Evolutionary conservation across 2,888 invertebrate species (phyloP).

Genomic region (Globia sparganii): DNA sequence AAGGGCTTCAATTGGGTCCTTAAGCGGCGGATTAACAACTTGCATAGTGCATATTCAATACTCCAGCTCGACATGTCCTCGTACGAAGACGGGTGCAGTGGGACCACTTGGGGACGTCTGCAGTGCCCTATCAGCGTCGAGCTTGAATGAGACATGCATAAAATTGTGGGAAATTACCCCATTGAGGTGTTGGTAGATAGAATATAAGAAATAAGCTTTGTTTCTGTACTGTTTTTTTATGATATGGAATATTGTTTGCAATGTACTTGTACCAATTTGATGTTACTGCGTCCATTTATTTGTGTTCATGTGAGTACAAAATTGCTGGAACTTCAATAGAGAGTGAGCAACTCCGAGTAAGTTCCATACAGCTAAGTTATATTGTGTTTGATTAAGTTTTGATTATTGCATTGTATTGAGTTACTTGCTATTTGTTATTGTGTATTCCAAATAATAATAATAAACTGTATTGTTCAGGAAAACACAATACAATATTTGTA

Average conservation of each 20-base stretch:
- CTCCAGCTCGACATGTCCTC: slow-evolving; percentile 52
- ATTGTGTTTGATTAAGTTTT: slow-evolving; percentile 8
- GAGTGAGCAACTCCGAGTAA: background rate
- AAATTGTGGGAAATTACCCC: slow-evolving; percentile 61
- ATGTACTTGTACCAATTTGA: background rate
- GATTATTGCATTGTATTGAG: background rate
- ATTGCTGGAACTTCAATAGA: background rate
- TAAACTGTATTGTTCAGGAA: no score
- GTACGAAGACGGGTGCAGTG: slow-evolving; percentile 45
- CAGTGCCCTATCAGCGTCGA: slow-evolving; percentile 48
- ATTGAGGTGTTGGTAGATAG: slow-evolving; percentile 32
- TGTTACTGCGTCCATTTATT: slow-evolving; percentile 8
- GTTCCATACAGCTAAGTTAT: background rate
- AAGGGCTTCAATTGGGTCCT: slow-evolving; percentile 49
- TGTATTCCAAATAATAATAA: background rate
- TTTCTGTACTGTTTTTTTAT: background rate
- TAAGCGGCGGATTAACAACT: slow-evolving; percentile 56
- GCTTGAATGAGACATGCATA: slow-evolving; percentile 59
- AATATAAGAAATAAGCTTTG: slow-evolving; percentile 12
- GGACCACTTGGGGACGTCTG: slow-evolving; percentile 59
- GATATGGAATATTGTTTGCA: background rate
- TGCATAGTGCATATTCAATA: slow-evolving; percentile 67
- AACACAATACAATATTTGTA: no score
- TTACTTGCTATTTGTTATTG: background rate
- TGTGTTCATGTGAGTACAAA: background rate